Evolutionary conservation across 2,113 vertebrate species (phyloP), one percentile per base, ranked within the genome.

Genomic region (Malurus alboscapulatus): DNA sequence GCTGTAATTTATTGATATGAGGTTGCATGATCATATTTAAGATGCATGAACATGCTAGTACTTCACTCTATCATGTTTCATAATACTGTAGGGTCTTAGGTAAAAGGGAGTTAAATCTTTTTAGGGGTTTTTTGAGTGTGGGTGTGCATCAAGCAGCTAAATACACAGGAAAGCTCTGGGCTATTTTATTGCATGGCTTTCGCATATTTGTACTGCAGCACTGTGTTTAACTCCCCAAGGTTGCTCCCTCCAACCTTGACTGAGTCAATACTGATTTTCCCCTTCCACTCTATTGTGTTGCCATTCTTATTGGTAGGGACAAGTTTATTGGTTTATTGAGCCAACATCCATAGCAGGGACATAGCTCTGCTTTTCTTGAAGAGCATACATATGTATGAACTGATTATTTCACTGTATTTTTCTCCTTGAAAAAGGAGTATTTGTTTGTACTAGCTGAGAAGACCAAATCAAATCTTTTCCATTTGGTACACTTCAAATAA

Each of bases 121-220:
- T 17, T 7, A 1, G 2, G 6, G 1, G 5, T 14, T 53, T 54
- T 75, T 65, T 27, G 2, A 13, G 7, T 17, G 40, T 65, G 6
- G 2, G 2, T 21, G 10, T 32, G 11, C 26, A 22, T 38, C 45
- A 54, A 69, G 10, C 30, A 83, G 5, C 12, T 65, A 48, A 3
- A 2, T 24, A 24, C 16, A 36, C 3, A 30, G 17, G n/a, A 80
- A 53, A 88, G 11, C 1, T 0, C 17, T 71, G 32, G 26, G 38
- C 12, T 57, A 18, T 66, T 89, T 76, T 50, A 14, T 18, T 51
- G 26, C 26, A 29, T 7, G 4, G 26, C 19, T 91, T 84, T 53
- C 73, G 22, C 15, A n/a, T 21, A 48, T 77, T 58, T 54, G 14
- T 45, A 26, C 22, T 27, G 8, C 34, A 69, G 36, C 9, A 45